These are phyloP conservation scores for Myathropa florea DNA, from an alignment of 2,888 invertebrate species.

Conservation along the genomic window DNA sequence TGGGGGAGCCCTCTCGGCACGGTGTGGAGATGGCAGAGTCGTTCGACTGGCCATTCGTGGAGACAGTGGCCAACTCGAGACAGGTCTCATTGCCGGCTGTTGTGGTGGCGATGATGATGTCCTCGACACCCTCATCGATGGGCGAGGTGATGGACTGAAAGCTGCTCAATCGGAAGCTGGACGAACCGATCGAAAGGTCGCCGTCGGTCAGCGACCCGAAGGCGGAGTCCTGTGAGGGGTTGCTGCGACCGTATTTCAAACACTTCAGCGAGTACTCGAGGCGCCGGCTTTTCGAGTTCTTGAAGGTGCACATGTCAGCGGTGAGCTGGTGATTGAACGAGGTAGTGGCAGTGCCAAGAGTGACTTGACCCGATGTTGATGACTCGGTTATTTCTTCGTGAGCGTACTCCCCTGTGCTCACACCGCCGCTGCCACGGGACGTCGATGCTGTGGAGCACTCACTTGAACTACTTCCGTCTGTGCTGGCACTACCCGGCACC, in stretches of 20 bases:
- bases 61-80: constrained; percentile 78
- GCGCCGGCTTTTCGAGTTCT: constrained; percentile 80
- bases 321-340: constrained; percentile 79
- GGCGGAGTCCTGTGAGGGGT: constrained; percentile 81
- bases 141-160: constrained; percentile 81
- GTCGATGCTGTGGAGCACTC: constrained; percentile 70
- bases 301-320: constrained; percentile 80
- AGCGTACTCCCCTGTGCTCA: constrained; percentile 40
- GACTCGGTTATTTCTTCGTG: constrained; percentile 56
- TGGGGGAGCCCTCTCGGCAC: constrained; percentile 79
- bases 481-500: constrained; percentile 40
- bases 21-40: constrained; percentile 80
- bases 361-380: constrained; percentile 65
- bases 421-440: constrained; percentile 39
- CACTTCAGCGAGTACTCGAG: constrained; percentile 80
- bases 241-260: constrained; percentile 80
- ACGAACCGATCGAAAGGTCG: constrained; percentile 80
- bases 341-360: constrained; percentile 58
- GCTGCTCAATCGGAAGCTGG: constrained; percentile 80
- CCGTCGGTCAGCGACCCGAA: constrained; percentile 81
- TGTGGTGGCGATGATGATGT: constrained; percentile 79
- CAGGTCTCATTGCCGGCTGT: constrained; percentile 78
- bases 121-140: constrained; percentile 81
- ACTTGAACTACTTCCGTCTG: constrained; percentile 71
- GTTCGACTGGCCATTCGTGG: constrained; percentile 78